Evolutionary conservation across 2,797 vertebrate genomes (phyloP).

Genomic region (Macropus fuliginosus): DNA sequence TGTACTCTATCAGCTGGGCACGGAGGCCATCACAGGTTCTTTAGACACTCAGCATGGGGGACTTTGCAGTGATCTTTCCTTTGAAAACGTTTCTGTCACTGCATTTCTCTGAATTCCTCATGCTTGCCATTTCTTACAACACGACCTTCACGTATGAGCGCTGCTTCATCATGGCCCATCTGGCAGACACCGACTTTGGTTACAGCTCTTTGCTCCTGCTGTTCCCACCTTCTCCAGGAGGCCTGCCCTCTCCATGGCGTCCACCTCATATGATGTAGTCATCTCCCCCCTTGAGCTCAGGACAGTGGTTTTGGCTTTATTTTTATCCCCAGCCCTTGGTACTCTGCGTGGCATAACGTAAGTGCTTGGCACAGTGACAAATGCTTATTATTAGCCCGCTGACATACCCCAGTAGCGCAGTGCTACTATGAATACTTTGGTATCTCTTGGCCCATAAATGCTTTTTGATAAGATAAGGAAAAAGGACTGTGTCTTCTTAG

Average conservation of each 20-base stretch:
- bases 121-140: background rate
- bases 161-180: background rate
- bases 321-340: background rate
- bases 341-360: background rate
- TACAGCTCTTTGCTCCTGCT: background rate
- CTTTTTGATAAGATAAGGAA: conserved; percentile 1
- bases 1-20: background rate
- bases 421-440: background rate
- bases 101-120: background rate
- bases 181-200: background rate
- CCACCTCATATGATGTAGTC: background rate
- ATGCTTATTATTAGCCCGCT: background rate
- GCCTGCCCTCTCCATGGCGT: background rate
- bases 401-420: background rate
- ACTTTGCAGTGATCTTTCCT: background rate
- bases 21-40: background rate
- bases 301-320: background rate
- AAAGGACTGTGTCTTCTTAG: conserved; percentile 9
- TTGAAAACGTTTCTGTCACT: background rate
- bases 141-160: background rate
- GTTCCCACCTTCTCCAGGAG: background rate
- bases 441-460: conserved; percentile 23
- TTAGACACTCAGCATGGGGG: background rate
- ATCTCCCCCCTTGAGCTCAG: background rate
- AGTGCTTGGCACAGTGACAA: background rate